phyloP scores from a whole-genome alignment of 2,888 invertebrate species.

The Amphipyra tragopoginis region DNA sequence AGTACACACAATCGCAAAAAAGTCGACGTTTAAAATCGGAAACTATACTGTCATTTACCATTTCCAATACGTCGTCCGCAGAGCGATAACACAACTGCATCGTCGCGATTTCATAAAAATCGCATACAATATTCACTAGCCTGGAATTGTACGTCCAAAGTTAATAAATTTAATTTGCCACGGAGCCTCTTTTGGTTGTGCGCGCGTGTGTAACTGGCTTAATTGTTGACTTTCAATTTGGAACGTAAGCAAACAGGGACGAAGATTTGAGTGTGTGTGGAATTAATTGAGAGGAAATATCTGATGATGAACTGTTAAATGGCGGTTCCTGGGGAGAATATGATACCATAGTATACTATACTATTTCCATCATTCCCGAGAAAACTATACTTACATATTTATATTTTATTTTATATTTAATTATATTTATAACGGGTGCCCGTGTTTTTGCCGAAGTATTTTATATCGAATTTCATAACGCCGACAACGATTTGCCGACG shows the following conservation, averaged over 20 bases:
- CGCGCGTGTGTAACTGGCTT: conserved; percentile 29
- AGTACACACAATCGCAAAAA: conserved; percentile 29
- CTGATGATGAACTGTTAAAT: too few species aligned
- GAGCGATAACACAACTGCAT: conserved; percentile 43
- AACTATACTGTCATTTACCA: conserved; percentile 46
- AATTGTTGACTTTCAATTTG: conserved; percentile 49
- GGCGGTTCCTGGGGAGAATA: too few species aligned
- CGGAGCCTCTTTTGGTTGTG: conserved; percentile 28
- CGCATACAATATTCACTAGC: conserved; percentile 34
- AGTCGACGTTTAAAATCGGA: conserved; percentile 28
- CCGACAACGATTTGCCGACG: too few species aligned
- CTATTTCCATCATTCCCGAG: too few species aligned
- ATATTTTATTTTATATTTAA: too few species aligned
- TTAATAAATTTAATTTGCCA: conserved; percentile 48
- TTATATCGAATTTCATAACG: too few species aligned
- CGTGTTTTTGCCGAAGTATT: too few species aligned
- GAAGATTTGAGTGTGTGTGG: conserved; percentile 9
- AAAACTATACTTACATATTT: too few species aligned
- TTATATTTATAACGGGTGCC: too few species aligned
- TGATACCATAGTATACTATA: too few species aligned
- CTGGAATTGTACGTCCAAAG: conserved; percentile 33
- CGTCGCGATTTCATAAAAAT: conserved; percentile 49
- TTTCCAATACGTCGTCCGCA: conserved; percentile 48
- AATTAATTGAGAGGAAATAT: too few species aligned
- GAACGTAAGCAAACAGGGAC: conserved; percentile 7